Base-by-base conservation (phyloP, 2,797 vertebrate genomes). In the Carapus acus region DNA sequence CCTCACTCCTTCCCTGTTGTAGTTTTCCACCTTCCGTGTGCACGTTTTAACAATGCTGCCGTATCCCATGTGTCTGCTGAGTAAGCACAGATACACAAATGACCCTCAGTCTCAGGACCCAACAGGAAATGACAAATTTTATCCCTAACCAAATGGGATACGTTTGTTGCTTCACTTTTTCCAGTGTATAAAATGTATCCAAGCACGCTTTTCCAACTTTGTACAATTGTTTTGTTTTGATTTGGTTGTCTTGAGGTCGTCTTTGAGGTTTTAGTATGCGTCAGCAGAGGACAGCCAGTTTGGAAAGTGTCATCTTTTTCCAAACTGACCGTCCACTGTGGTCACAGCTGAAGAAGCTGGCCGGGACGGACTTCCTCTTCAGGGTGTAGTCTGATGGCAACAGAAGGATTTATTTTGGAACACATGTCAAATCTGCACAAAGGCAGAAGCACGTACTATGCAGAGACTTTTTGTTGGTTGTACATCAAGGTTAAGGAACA, bases 171-270 rank as follows among this genome's bases (percentile, higher is more conserved):
- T 14, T 47, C 20, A 4, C n/a, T 3, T 62, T 48, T 37, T 33
- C 31, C 9, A 24, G 38, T 19, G 73, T 73, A 78, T 82, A 74
- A 77, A 44, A 82, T 74, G 65, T 62, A 72, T 75, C 22, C 27
- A 21, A 70, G 62, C 69, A 2, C 27, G 11, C 31, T 44, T 44
- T 76, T 71, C 52, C 43, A 53, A 49, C 52, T 17, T 22, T 47
- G 65, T 44, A 47, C 66, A 73, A 70, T 80, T 80, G 84, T 71
- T 73, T 75, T 24, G 7, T 65, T 58, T 64, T 61, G 16, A 61
- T 60, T 12, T 16, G 3, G 39, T 39, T 43, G 24, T 12, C 37
- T 29, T 21, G 20, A 53, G 31, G 36, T 39, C 45, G 24, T 12
- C 37, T 29, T 21, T 23, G 54, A 31, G 36, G 49, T 11, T 54